Conservation (phyloP, 2,888 invertebrate genomes). For the Phymatocera aterrima region DNA sequence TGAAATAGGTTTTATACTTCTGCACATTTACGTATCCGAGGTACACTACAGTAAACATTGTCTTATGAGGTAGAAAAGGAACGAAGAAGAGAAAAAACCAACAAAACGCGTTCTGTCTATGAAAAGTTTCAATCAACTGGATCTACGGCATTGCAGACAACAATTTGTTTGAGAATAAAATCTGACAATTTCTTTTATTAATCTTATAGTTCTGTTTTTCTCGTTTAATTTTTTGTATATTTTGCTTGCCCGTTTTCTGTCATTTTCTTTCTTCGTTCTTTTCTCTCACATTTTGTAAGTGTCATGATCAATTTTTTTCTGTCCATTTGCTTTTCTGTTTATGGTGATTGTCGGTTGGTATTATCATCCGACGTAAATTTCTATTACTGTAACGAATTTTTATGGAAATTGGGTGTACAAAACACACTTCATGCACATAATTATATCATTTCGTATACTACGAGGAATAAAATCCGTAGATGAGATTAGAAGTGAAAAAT, state of each 20-base stretch:
- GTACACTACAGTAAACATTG: too few species aligned
- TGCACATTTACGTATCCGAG: too few species aligned
- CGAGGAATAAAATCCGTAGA: too few species aligned
- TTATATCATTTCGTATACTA: too few species aligned
- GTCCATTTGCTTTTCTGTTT: too few species aligned
- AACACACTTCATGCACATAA: too few species aligned
- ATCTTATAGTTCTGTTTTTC: background rate
- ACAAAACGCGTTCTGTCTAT: background rate
- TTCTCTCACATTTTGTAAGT: background rate
- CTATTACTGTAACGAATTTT: too few species aligned
- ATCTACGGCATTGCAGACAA: background rate
- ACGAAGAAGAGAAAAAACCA: background rate
- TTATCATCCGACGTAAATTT: background rate
- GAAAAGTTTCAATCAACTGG: background rate
- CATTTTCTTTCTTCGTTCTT: background rate
- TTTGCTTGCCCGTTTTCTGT: background rate
- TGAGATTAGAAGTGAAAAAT: too few species aligned
- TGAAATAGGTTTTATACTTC: too few species aligned
- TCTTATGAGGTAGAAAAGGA: too few species aligned
- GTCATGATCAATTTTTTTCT: too few species aligned
- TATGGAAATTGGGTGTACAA: too few species aligned
- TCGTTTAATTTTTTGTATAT: background rate
- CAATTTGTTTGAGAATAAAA: background rate
- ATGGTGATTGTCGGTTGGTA: conserved; percentile 21
- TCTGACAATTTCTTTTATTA: background rate